These are phyloP conservation scores for Sebastes taczanowskii DNA, from an alignment of 2,797 vertebrate genomes.

Conservation along the genomic window DNA sequence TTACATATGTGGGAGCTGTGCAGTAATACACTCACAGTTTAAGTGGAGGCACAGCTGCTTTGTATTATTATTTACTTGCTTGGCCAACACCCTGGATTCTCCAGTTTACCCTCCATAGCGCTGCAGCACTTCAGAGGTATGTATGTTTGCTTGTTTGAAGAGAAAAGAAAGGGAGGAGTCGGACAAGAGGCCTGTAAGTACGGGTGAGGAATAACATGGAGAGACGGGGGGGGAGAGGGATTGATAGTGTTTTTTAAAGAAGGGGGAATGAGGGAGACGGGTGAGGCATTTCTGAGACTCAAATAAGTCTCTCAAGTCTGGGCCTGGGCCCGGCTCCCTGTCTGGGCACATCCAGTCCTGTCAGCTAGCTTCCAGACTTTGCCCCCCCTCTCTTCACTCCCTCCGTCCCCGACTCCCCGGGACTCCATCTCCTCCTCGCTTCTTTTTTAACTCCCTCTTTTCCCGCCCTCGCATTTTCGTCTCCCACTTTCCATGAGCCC, in stretches of 20 bases:
- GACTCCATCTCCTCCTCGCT: slow-evolving; percentile 54
- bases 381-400: slow-evolving; percentile 52
- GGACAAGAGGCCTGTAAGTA: slow-evolving; percentile 38
- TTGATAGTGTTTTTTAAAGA: slow-evolving; percentile 40
- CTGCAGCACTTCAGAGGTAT: slow-evolving; percentile 55
- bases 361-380: slow-evolving; percentile 73
- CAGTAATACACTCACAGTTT: slow-evolving; percentile 51
- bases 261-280: slow-evolving; percentile 49
- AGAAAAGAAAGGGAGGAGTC: slow-evolving; percentile 54
- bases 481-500: slow-evolving; percentile 70
- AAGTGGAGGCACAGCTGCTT: slow-evolving; percentile 75
- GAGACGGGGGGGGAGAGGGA: slow-evolving; percentile 27
- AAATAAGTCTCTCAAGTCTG: slow-evolving; percentile 78
- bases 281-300: slow-evolving; percentile 70
- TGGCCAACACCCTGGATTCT: slow-evolving; percentile 75
- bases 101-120: slow-evolving; percentile 60
- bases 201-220: slow-evolving; percentile 43
- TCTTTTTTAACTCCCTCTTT: slow-evolving; percentile 23
- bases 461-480: slow-evolving; percentile 43
- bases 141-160: slow-evolving; percentile 62
- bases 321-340: slow-evolving; percentile 77
- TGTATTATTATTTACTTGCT: slow-evolving; percentile 82
- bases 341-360: slow-evolving; percentile 84
- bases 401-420: slow-evolving; percentile 48
- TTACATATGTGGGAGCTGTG: slow-evolving; percentile 37